These are phyloP conservation scores for Pyrochroa serraticornis DNA, from an alignment of 2,888 invertebrate species.

Conservation along the genomic window DNA sequence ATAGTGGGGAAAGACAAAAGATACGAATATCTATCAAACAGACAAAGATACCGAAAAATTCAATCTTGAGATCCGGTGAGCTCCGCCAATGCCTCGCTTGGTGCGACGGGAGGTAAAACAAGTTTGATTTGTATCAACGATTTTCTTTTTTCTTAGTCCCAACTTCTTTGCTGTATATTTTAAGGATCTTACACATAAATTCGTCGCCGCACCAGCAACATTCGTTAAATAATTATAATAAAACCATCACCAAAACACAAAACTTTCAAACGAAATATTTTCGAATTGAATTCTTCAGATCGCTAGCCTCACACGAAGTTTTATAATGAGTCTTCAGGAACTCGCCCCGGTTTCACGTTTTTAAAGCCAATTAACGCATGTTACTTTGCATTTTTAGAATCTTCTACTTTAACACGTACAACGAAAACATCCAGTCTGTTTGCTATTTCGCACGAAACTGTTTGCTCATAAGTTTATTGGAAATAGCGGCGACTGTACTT, in stretches of 20 bases:
- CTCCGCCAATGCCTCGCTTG: constrained; percentile 42
- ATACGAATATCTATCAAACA: constrained; percentile 19
- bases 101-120: constrained; percentile 49
- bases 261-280: constrained; percentile 12
- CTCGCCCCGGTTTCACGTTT: constrained; percentile 13
- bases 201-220: constrained; percentile 1
- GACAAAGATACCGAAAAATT: constrained; percentile 37
- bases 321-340: constrained; percentile 21
- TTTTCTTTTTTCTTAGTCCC: constrained; percentile 6
- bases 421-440: constrained; percentile 31
- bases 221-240: constrained; percentile 17
- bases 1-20: constrained; percentile 30
- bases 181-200: constrained; percentile 1
- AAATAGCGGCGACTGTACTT: constrained; percentile 32
- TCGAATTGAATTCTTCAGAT: constrained; percentile 39
- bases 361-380: constrained; percentile 15
- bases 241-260: constrained; percentile 12
- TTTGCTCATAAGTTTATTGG: constrained; percentile 38
- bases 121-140: constrained; percentile 43
- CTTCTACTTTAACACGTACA: constrained; percentile 4
- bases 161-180: constrained; percentile 16
- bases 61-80: constrained; percentile 37
- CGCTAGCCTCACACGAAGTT: constrained; percentile 40
- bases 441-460: constrained; percentile 41
- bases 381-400: constrained; percentile 12